phyloP scores from a whole-genome alignment of 2,113 vertebrate genomes.

The Ageneiosus marmoratus region DNA sequence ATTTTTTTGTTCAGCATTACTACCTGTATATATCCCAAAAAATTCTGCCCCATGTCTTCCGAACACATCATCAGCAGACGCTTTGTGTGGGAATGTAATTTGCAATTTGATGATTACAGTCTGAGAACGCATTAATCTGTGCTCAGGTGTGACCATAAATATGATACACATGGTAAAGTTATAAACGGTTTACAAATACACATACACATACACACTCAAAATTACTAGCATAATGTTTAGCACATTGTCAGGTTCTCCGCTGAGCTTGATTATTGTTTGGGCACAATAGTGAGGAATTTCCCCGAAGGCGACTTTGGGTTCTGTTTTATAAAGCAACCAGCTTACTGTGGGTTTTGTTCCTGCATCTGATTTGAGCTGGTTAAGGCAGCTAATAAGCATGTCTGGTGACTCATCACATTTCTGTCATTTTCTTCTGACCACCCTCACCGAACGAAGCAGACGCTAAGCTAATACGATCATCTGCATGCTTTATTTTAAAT shows the following conservation, averaged over 20 bases:
- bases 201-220: background rate
- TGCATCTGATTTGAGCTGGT: conserved; percentile 37
- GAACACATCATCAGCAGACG: background rate
- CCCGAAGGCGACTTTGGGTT: conserved; percentile 22
- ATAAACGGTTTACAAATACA: background rate
- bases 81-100: background rate
- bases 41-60: background rate
- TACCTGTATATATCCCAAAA: too few species aligned
- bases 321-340: conserved; percentile 25
- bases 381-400: conserved; percentile 33
- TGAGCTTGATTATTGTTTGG: conserved; percentile 43
- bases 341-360: conserved; percentile 20
- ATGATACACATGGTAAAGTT: conserved; percentile 21
- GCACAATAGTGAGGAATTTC: conserved; percentile 32
- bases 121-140: background rate
- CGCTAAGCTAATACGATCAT: background rate
- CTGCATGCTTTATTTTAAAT: background rate
- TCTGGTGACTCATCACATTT: conserved; percentile 37
- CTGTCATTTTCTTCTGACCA: conserved; percentile 33
- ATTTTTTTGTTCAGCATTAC: background rate
- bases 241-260: conserved; percentile 3
- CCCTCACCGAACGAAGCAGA: conserved; percentile 14
- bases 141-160: conserved; percentile 29
- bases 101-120: background rate
- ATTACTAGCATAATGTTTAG: background rate